These are phyloP conservation scores for Sphaerodactylus townsendi DNA, from an alignment of 2,113 vertebrate species.

Conservation along the genomic window DNA sequence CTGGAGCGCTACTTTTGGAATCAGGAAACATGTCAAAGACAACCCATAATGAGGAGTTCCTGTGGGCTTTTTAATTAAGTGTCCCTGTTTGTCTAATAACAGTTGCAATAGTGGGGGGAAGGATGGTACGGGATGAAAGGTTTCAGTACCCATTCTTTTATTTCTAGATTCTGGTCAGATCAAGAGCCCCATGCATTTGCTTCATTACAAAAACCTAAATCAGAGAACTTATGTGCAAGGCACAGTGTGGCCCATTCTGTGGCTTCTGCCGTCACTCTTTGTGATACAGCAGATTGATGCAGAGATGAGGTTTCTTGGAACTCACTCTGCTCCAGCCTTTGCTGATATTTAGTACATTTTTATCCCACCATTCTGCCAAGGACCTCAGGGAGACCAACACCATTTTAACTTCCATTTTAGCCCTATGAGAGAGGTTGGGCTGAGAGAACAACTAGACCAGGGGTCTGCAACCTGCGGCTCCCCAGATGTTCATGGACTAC, in stretches of 20 bases:
- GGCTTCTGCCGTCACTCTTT: constrained; percentile 7
- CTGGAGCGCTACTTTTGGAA: background rate
- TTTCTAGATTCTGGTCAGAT: background rate
- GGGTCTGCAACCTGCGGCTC: too few species aligned
- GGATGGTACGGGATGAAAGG: too few species aligned
- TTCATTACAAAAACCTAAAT: background rate
- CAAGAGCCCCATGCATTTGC: background rate
- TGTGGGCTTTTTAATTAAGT: too few species aligned
- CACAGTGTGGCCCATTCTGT: accelerated
- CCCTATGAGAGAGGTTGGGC: too few species aligned
- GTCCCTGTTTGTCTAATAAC: too few species aligned
- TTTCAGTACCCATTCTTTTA: accelerated
- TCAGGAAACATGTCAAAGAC: background rate
- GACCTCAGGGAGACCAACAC: too few species aligned
- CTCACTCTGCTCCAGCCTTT: too few species aligned
- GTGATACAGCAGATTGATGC: background rate
- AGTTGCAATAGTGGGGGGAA: too few species aligned
- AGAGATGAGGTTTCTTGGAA: background rate
- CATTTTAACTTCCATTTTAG: too few species aligned
- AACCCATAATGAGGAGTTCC: too few species aligned
- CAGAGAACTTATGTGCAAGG: background rate
- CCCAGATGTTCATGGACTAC: too few species aligned
- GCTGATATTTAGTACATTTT: background rate
- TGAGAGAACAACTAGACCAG: too few species aligned
- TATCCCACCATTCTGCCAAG: background rate